Evolutionary conservation across 2,888 invertebrate genomes (phyloP).

Genomic region (Sarcophaga carnaria): DNA sequence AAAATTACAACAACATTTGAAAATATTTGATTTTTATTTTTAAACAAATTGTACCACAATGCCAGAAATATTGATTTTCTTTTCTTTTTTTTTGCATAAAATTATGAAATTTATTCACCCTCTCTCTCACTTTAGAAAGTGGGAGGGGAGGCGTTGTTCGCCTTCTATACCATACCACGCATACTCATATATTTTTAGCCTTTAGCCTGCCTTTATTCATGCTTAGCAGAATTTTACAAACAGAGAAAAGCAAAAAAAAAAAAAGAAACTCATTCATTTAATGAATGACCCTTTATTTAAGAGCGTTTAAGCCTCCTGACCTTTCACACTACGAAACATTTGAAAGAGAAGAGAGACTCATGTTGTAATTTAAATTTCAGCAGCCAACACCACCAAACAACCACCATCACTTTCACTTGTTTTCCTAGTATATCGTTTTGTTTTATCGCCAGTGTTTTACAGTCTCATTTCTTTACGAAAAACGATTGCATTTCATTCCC

Average conservation of each 20-base stretch:
- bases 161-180: too few species aligned
- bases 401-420: slow-evolving; percentile 38
- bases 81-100: too few species aligned
- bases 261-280: neutral
- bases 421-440: neutral
- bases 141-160: too few species aligned
- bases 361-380: neutral
- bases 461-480: slow-evolving; percentile 6
- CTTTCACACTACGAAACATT: slow-evolving; percentile 1
- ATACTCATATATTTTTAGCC: too few species aligned
- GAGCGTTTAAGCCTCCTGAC: slow-evolving; percentile 19
- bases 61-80: too few species aligned
- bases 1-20: neutral
- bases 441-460: neutral
- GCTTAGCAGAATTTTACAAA: neutral
- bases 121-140: too few species aligned
- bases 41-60: too few species aligned
- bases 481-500: neutral
- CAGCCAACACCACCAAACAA: neutral
- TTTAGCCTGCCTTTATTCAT: too few species aligned
- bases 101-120: too few species aligned
- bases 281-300: neutral
- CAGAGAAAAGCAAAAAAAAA: too few species aligned
- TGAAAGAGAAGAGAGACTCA: neutral
- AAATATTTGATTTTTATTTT: neutral